Evolutionary conservation across 2,113 vertebrate species (phyloP), one percentile per base, ranked within the genome.

Genomic region (Muntiacus reevesi): DNA sequence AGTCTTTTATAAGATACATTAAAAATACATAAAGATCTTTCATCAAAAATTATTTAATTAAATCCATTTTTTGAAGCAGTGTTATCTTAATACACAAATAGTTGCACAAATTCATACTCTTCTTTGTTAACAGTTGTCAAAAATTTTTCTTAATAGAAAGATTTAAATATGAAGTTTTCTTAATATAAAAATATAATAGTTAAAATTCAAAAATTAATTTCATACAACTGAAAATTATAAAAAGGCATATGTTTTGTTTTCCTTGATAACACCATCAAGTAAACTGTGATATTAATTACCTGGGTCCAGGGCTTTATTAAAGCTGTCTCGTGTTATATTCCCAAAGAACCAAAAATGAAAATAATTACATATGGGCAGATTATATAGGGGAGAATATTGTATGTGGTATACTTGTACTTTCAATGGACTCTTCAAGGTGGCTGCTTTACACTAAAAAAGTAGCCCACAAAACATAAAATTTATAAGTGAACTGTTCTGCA

Each of bases 131-230:
- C 43, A 62, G 87, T 36, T 90, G 85, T 55, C 40, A 59, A 89
- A 97, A 87, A 2, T 52, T 12, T 30, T 94, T 83, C 23, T 96
- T 93, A 59, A 93, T 60, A 74, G 91, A 87, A 91, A 97, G 94
- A 74, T n/a, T 67, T 67, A 10, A 67, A n/a, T 19, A 67, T 67
- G 19, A 36, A 40, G 55, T 8, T 23, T 91, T 74, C 27, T 96
- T 91, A 47, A 91, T 59, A 76, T 96, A 79, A 88, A 97, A 95
- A 84, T 36, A n/a, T 12, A 52, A 30, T 7, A 85, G 43, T 13
- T 71, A 88, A 90, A 97, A 36, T 82, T 89, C n/a, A 67, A 91
- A 96, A 94, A 82, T 88, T 85, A 87, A 94, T 95, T 94, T 92
- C 28, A 94, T 87, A 87, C 30, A 88, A 87, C 59, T 84, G 36